These are phyloP conservation scores for Barypeithes pellucidus DNA, from an alignment of 2,888 invertebrate species.

Conservation along the genomic window DNA sequence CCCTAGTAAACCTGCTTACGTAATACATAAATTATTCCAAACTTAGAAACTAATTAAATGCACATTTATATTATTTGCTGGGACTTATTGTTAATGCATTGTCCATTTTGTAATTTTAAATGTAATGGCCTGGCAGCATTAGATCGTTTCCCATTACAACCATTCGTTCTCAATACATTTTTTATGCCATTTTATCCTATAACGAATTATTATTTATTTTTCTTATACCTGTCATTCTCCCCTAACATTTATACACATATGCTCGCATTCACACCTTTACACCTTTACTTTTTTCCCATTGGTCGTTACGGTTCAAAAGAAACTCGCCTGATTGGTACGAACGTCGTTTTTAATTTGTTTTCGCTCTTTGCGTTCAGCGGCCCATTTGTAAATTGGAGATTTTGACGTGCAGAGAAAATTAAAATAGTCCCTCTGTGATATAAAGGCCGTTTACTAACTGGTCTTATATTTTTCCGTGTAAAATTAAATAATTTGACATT, in stretches of 20 bases:
- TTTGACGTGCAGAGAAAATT: conserved; percentile 59
- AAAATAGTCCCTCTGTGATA: conserved; percentile 56
- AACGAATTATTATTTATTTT: conserved; percentile 45
- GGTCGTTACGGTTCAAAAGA: conserved; percentile 61
- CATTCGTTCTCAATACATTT: conserved; percentile 15
- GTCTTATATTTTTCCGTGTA: not conserved
- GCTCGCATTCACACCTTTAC: conserved; percentile 47
- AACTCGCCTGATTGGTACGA: conserved; percentile 61
- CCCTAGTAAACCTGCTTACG: no score
- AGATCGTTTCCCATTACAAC: not conserved
- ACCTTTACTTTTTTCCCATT: conserved; percentile 57
- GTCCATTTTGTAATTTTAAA: not conserved
- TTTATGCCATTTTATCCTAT: conserved; percentile 37
- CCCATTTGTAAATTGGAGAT: conserved; percentile 66
- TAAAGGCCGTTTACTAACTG: conserved; percentile 33
- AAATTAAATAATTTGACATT: not conserved
- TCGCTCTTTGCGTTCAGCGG: conserved; percentile 62
- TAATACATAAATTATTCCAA: no score
- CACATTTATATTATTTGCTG: no score
- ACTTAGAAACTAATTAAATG: no score
- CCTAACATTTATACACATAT: conserved; percentile 37
- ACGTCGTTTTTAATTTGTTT: conserved; percentile 68
- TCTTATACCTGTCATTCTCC: conserved; percentile 39
- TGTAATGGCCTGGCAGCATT: no score
- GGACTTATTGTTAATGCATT: not conserved